Evolutionary conservation across 1,140 invertebrate species (phyloP).

Genomic region (Magallana ariakensis): DNA sequence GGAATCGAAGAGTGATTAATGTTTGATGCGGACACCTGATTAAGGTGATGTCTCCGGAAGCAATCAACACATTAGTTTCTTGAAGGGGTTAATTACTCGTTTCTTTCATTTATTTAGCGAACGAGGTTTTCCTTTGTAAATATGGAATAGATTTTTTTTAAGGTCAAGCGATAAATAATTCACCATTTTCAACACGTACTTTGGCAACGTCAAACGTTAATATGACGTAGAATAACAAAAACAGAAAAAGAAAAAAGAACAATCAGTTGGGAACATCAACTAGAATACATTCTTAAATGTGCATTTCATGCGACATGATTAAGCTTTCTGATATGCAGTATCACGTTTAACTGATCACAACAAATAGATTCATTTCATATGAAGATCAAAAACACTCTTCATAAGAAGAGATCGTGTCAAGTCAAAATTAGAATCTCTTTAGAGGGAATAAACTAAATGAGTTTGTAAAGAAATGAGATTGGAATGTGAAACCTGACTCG

Average conservation of each 20-base stretch:
- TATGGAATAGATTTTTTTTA: neutral
- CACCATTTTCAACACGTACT: neutral
- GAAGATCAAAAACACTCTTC: neutral
- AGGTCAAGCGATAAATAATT: neutral
- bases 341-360: constrained; percentile 7
- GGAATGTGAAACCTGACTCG: constrained; percentile 13
- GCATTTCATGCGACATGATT: constrained; percentile 20
- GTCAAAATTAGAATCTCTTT: neutral
- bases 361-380: neutral
- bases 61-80: neutral
- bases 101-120: neutral
- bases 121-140: neutral
- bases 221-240: neutral
- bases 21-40: constrained; percentile 15
- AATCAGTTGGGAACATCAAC: neutral
- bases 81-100: neutral
- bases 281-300: constrained; percentile 11
- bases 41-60: neutral
- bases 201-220: constrained; percentile 9
- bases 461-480: constrained; percentile 8
- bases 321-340: constrained; percentile 25
- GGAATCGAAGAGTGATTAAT: neutral
- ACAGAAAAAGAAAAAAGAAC: neutral
- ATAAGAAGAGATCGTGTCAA: neutral
- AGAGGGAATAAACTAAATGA: neutral